Evolutionary conservation across 2,888 invertebrate genomes (phyloP).

Genomic region (Yponomeuta plumbellus): DNA sequence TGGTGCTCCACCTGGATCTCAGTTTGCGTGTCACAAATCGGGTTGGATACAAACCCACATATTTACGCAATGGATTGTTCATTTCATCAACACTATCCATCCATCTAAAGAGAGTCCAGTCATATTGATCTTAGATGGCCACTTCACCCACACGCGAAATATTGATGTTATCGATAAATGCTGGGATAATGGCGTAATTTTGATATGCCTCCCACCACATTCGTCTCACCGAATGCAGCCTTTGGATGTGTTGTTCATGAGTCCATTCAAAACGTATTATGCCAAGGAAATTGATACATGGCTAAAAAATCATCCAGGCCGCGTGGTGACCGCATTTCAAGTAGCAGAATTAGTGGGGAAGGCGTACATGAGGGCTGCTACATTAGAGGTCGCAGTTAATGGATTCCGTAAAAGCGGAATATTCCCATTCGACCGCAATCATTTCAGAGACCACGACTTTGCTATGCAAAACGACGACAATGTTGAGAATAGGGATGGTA

Average conservation of each 20-base stretch:
- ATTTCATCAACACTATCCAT: constrained; percentile 32
- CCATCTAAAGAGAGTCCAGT: constrained; percentile 28
- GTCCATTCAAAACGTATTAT: constrained; percentile 2
- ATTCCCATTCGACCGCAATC: neutral
- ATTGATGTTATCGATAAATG: neutral
- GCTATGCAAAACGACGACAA: constrained; percentile 29
- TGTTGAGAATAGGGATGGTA: constrained; percentile 2
- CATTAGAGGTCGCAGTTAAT: neutral
- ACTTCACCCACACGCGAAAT: neutral
- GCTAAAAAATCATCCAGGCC: constrained; percentile 6
- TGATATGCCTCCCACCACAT: constrained; percentile 5
- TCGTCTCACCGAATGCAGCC: constrained; percentile 7
- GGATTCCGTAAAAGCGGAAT: constrained; percentile 3
- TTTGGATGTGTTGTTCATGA: constrained; percentile 1
- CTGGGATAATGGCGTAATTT: neutral
- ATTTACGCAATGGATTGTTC: constrained; percentile 33
- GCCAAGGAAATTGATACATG: neutral
- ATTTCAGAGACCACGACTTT: neutral
- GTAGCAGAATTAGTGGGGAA: neutral
- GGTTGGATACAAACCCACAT: constrained; percentile 33
- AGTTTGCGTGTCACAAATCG: constrained; percentile 28
- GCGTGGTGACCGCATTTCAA: neutral
- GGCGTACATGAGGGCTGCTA: constrained; percentile 5
- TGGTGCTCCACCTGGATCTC: constrained; percentile 33
- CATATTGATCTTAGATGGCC: constrained; percentile 35